Base-by-base conservation (phyloP, 2,888 invertebrate genomes). In the Drosophila planitibia region DNA sequence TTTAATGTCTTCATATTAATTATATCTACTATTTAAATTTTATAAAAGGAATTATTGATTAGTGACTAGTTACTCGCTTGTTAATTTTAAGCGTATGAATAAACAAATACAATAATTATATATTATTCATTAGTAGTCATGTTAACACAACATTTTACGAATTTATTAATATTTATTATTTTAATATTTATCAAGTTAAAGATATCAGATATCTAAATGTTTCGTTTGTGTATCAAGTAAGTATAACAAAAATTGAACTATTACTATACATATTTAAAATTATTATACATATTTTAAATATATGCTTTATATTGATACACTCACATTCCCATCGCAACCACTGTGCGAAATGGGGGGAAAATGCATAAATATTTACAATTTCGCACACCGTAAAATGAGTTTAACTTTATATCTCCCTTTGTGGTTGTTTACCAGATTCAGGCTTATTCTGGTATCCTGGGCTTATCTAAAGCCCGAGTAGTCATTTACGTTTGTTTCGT, bases 331-430 rank as follows among this genome's bases (percentile, higher is more conserved):
- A 39, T 52, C 3, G n/a, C 25, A 19, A 35, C 76, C 85, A 83
- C 77, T 72, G 85, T 71, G 60, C 65, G 16, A 22, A 51, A 47
- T 28, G 52, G 22, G 52, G 25, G 30, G n/a, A 55, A 37, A 49
- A 52, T 60, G 79, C 81, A 82, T 88, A 88, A 90, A 88, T 89
- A 90, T 88, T 90, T 85, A 89, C 87, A 90, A 88, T 88, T 88
- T 85, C 71, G 82, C 86, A 83, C 84, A 81, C 74, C 82, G 81
- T 89, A 83, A 90, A 89, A 89, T 89, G 76, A 90, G 91, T 90
- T 90, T 80, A 89, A 89, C 82, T 89, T 89, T 89, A 90, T 90
- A 87, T 85, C 64, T 76, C 59, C 77, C 79, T 78, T 80, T 89
- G 88, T 78, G 88, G 88, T 89, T 89, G 81, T 86, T 85, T 86